These are phyloP conservation scores for Ibycter americanus DNA, from an alignment of 2,797 vertebrate genomes.

Conservation along the genomic window DNA sequence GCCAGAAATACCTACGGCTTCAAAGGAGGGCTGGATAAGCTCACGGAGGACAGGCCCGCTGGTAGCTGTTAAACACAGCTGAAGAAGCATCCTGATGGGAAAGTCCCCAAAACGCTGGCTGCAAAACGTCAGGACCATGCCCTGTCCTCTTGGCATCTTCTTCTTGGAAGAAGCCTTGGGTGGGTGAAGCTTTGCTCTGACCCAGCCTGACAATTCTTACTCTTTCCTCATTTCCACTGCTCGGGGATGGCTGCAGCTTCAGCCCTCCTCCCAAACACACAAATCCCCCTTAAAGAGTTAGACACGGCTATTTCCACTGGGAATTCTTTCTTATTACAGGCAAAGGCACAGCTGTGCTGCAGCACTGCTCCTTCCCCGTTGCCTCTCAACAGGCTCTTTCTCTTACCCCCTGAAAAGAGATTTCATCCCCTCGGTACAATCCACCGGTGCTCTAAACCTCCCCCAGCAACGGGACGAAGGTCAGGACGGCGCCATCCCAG, in stretches of 20 bases:
- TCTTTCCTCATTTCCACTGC: not conserved
- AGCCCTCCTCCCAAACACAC: not conserved
- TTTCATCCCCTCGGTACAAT: not conserved
- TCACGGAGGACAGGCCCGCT: not conserved
- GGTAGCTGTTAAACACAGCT: not conserved
- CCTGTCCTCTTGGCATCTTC: not conserved
- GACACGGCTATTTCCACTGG: not conserved
- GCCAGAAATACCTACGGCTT: slow-evolving; percentile 43
- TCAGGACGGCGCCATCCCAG: not conserved
- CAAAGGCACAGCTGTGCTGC: slow-evolving; percentile 10
- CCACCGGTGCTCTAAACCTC: not conserved
- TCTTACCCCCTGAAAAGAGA: not conserved
- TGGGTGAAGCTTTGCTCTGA: not conserved
- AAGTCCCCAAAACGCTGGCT: not conserved
- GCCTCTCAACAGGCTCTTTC: not conserved
- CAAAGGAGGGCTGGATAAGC: slow-evolving; percentile 6
- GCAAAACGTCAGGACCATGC: not conserved
- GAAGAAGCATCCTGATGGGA: not conserved
- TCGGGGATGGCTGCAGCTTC: not conserved
- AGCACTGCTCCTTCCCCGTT: not conserved
- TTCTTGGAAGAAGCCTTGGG: not conserved
- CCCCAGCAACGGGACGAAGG: not conserved
- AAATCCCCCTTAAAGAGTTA: not conserved
- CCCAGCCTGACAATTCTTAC: not conserved
- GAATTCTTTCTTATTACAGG: not conserved